Base-by-base conservation (phyloP, 2,888 invertebrate genomes). In the Orthosia gothica region DNA sequence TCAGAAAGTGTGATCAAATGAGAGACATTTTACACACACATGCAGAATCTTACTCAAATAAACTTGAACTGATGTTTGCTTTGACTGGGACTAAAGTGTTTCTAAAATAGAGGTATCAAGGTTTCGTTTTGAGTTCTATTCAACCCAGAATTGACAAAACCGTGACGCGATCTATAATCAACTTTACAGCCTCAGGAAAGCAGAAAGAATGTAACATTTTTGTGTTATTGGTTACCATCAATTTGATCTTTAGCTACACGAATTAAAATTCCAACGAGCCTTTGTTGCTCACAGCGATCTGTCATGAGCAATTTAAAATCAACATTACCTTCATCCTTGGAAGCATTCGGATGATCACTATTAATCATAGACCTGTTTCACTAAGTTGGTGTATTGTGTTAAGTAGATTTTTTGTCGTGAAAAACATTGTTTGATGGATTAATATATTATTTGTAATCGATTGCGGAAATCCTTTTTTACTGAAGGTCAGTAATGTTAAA, bases 401-500 rank as follows among this genome's bases (percentile, higher is more conserved):
- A 81, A 82, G 84, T 75, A 76, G 58, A n/a, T 81, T 84, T 87
- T 86, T 84, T 87, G 72, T 76, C 61, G 58, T 76, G 55, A 59
- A 76, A 74, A 82, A 78, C 55, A 66, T 68, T 71, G 76, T 81
- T 65, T 84, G 73, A 84, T 82, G 61, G 72, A 84, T 83, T 82
- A 72, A 59, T 83, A 57, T 59, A 74, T n/a, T 63, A 82, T 84
- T 87, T 80, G 67, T 90, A 87, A 90, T 91, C 88, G 82, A 89
- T 89, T 85, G 81, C 87, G 91, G 91, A 91, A 91, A 88, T 89
- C 75, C 78, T 83, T 83, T 85, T 77, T 83, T 85, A 73, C 71
- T 26, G 82, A 89, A 84, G 85, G 83, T 79, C 79, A 74, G 26
- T 68, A 69, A 71, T 63, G 50, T 79, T 75, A 45, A 66, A 78